phyloP scores from a whole-genome alignment of 35 echinoderm and acorn worm genomes.

The Hemicentrotus pulcherrimus region DNA sequence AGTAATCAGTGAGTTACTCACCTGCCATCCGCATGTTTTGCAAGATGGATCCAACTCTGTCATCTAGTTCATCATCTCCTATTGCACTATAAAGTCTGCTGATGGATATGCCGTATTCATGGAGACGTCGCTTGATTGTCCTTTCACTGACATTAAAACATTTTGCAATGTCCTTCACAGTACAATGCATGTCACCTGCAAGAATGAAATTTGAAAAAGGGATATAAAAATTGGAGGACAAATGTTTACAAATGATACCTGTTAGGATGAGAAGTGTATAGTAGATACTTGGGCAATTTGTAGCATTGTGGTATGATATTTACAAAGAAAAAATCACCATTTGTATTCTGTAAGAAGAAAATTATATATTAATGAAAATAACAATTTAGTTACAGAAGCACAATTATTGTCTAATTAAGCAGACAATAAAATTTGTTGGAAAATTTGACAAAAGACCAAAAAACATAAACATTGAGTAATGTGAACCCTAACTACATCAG shows the following conservation, averaged over 20 bases:
- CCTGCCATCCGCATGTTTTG: neutral
- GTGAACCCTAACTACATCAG: too few species aligned
- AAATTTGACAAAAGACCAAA: too few species aligned
- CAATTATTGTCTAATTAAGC: too few species aligned
- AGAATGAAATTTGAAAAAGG: too few species aligned
- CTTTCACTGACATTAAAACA: conserved; percentile 40
- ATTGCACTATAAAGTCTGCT: neutral
- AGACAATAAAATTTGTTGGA: too few species aligned
- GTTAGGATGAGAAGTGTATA: neutral
- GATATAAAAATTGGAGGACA: too few species aligned
- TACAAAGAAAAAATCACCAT: neutral
- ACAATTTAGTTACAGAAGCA: too few species aligned
- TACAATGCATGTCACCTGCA: neutral
- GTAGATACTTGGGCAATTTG: neutral
- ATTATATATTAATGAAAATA: neutral
- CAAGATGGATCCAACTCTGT: neutral
- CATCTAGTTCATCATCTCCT: neutral
- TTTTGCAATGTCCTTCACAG: neutral
- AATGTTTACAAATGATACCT: too few species aligned
- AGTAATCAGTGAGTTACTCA: too few species aligned
- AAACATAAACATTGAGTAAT: too few species aligned
- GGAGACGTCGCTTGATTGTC: neutral
- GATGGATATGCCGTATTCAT: neutral
- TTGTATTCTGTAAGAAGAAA: neutral
- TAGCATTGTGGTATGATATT: neutral